Evolutionary conservation across 2,888 invertebrate species (phyloP).

Genomic region (Eumerus sabulonum): DNA sequence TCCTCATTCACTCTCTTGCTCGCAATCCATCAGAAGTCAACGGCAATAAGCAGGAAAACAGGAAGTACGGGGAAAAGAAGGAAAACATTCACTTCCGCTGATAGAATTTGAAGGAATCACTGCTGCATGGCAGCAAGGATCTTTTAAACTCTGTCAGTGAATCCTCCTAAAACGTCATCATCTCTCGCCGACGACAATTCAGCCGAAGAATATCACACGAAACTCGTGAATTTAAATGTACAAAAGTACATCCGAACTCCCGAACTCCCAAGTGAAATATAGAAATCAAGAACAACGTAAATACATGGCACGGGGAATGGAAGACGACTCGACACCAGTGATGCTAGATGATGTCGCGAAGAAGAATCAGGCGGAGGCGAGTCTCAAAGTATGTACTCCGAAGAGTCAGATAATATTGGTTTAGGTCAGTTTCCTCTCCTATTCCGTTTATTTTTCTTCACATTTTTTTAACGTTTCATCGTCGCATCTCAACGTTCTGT

Average conservation of each 20-base stretch:
- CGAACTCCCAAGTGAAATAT: conserved; percentile 29
- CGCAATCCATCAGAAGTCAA: conserved; percentile 1
- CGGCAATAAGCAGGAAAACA: not conserved
- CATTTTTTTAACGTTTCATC: too few relatives aligned
- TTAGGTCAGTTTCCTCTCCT: conserved; percentile 26
- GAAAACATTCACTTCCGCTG: conserved; percentile 12
- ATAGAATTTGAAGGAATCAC: not conserved
- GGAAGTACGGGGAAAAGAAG: not conserved
- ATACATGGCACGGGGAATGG: not conserved
- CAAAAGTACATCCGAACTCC: conserved; percentile 14
- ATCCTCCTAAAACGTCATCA: conserved; percentile 21
- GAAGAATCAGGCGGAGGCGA: not conserved
- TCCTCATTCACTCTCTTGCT: conserved; percentile 1
- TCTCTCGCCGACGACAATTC: conserved; percentile 26
- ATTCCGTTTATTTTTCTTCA: not conserved
- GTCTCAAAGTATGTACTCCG: not conserved
- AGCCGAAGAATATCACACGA: conserved; percentile 28
- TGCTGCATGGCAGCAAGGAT: not conserved
- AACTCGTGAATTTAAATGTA: conserved; percentile 24
- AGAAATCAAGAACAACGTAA: conserved; percentile 31
- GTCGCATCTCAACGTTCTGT: not conserved
- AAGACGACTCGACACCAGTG: too few relatives aligned
- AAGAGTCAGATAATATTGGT: conserved; percentile 29
- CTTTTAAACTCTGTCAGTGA: conserved; percentile 3
- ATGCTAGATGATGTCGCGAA: not conserved